Evolutionary conservation across 2,888 invertebrate species (phyloP).

Genomic region (Lasioglossum oenotherae): DNA sequence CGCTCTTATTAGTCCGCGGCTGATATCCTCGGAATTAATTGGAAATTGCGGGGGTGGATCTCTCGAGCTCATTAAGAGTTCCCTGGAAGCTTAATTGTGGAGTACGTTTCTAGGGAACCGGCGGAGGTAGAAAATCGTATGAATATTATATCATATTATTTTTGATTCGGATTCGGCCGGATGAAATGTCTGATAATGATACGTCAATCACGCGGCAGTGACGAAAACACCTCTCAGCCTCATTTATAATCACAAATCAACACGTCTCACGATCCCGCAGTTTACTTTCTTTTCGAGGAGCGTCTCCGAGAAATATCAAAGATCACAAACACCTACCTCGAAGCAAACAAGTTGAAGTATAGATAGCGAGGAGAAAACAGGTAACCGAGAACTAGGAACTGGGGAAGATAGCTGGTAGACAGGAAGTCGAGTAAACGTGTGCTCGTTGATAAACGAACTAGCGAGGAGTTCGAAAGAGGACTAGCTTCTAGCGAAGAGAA

Average conservation of each 20-base stretch:
- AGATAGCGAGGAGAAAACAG: background rate
- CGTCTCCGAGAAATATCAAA: background rate
- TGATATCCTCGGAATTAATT: background rate
- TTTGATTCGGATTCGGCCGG: background rate
- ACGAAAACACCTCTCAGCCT: too few relatives aligned
- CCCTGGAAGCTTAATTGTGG: background rate
- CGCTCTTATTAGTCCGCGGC: slow-evolving; percentile 11
- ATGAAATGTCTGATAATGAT: background rate
- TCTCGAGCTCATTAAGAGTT: background rate
- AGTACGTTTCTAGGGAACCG: background rate
- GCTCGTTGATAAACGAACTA: background rate
- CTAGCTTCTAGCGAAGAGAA: background rate
- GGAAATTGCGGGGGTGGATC: background rate
- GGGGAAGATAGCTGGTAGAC: background rate
- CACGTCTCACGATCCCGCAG: too few relatives aligned
- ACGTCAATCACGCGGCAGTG: too few relatives aligned
- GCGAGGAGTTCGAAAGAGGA: background rate
- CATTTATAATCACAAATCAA: too few relatives aligned
- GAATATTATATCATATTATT: background rate
- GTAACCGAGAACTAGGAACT: background rate
- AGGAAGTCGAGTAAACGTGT: background rate
- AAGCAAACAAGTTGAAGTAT: background rate
- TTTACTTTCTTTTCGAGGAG: background rate
- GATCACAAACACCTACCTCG: background rate
- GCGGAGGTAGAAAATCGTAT: background rate